Evolutionary conservation across 2,113 vertebrate species (phyloP).

Genomic region (Uria aalge): DNA sequence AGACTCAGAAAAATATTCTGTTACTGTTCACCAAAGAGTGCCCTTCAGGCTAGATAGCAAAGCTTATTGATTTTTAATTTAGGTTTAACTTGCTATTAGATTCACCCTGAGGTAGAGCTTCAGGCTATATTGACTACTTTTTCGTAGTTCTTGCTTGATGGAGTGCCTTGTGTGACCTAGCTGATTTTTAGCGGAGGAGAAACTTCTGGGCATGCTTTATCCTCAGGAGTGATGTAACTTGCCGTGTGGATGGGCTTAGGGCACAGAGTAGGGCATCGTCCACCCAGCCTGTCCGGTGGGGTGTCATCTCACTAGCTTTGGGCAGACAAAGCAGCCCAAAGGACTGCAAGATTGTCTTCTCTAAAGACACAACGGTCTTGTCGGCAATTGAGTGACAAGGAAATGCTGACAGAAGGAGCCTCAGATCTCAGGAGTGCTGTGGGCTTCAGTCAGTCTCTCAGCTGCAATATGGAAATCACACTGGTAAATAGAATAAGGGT

Average conservation of each 20-base stretch:
- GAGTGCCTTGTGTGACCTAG: not conserved
- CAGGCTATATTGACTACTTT: not conserved
- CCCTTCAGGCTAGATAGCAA: not conserved
- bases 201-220: not conserved
- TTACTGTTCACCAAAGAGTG: not conserved
- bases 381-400: not conserved
- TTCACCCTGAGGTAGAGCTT: not conserved
- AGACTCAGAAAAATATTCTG: not conserved
- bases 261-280: not conserved
- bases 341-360: fast-evolving
- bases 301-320: not conserved
- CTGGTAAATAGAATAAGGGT: not conserved
- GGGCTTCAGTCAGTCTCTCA: not conserved
- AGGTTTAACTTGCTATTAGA: not conserved
- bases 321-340: not conserved
- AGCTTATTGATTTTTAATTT: not conserved
- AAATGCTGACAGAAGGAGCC: not conserved
- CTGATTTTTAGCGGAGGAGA: not conserved
- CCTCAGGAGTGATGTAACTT: not conserved
- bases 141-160: not conserved
- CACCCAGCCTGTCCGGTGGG: not conserved
- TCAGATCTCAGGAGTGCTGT: not conserved
- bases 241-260: not conserved
- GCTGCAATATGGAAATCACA: not conserved
- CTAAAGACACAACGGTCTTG: not conserved